Conservation (phyloP, 2,113 vertebrate genomes). For the Malaclemys terrapin region DNA sequence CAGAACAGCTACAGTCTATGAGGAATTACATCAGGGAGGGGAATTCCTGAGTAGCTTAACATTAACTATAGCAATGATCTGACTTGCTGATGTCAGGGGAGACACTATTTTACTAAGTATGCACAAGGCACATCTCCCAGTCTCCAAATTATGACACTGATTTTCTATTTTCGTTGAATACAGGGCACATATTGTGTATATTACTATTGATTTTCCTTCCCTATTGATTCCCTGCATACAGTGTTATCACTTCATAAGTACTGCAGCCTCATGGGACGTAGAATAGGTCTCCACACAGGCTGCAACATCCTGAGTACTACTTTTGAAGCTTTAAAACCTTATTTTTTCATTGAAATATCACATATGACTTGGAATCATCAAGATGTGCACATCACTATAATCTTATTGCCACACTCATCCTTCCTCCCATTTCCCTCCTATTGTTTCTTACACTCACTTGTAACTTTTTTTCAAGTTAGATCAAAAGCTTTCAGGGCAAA, state of each 20-base stretch:
- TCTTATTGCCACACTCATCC: background rate
- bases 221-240: background rate
- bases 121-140: background rate
- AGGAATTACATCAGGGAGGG: background rate
- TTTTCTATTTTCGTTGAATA: background rate
- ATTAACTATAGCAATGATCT: background rate
- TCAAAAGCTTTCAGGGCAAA: background rate
- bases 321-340: background rate
- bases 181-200: background rate
- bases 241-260: background rate
- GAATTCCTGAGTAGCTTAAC: background rate
- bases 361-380: background rate
- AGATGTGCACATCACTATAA: background rate
- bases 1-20: background rate
- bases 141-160: background rate
- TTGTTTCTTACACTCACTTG: background rate
- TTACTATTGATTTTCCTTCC: background rate
- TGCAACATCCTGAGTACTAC: rapidly evolving
- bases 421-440: background rate
- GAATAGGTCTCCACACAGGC: background rate
- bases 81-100: background rate
- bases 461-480: background rate
- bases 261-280: background rate
- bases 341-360: background rate
- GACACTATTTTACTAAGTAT: background rate